Evolutionary conservation across 2,797 vertebrate species (phyloP).

Genomic region (Chelon labrosus): DNA sequence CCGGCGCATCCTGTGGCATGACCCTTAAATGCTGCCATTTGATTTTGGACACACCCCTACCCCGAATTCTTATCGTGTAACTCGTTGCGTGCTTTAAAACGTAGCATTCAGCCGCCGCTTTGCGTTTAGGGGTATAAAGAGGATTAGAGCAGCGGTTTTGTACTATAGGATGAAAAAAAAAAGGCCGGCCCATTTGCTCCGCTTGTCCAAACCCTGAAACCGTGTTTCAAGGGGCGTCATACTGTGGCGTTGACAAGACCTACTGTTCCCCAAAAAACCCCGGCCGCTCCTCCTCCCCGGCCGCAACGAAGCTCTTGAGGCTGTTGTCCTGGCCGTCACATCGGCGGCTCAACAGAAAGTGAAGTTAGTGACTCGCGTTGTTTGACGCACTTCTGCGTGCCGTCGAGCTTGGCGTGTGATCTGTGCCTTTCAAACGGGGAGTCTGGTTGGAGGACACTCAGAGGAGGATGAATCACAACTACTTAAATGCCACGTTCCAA

Average conservation of each 20-base stretch:
- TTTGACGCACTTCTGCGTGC: neutral
- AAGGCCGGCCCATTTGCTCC: conserved; percentile 49
- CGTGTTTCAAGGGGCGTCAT: conserved; percentile 29
- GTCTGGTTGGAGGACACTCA: neutral
- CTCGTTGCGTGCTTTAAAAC: too few relatives aligned
- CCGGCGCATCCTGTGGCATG: conserved; percentile 25
- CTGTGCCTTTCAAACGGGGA: neutral
- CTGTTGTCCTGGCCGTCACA: conserved; percentile 52
- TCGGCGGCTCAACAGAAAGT: conserved; percentile 48
- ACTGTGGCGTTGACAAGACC: conserved; percentile 57
- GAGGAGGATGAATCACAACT: conserved; percentile 10
- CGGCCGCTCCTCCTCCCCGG: conserved; percentile 12
- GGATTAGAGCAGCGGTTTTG: conserved; percentile 51
- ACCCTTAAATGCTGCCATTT: conserved; percentile 5
- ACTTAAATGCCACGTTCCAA: neutral
- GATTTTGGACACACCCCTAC: neutral
- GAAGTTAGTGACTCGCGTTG: conserved; percentile 25
- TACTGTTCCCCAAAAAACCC: conserved; percentile 37
- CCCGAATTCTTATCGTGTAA: neutral
- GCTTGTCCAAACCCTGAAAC: conserved; percentile 60
- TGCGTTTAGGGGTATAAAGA: conserved; percentile 39
- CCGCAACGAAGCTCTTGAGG: conserved; percentile 29
- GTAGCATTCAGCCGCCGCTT: neutral
- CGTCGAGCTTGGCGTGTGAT: neutral
- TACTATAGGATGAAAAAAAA: conserved; percentile 23